Percentiles rank a stretch among this genome's conserved stretches.
Conservation (phyloP, 2,113 vertebrate species). For the Nibea albiflora region DNA sequence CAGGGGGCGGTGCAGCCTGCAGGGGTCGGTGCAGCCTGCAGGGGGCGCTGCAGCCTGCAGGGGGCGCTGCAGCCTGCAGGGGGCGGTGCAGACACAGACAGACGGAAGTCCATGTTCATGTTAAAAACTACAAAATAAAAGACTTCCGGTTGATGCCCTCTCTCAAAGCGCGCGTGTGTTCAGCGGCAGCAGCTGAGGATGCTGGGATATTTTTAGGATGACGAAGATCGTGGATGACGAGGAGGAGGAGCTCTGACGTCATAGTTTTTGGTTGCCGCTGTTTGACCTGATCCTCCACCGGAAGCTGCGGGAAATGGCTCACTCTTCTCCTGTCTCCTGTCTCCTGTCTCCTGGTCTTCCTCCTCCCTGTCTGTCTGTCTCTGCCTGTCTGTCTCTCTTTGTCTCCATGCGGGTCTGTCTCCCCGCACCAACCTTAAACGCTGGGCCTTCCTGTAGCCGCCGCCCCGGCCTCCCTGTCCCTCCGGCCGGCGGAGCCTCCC, state of each 20-base stretch:
- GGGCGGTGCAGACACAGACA: no score
- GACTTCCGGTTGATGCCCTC: background rate
- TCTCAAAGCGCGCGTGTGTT: background rate
- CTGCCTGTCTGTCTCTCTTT: background rate
- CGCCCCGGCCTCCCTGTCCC: conserved; percentile 46
- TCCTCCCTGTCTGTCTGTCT: no score
- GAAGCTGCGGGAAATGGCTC: conserved; percentile 9
- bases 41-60: no score
- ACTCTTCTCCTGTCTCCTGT: no score
- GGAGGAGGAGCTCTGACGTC: conserved; percentile 53
- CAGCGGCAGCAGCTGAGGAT: conserved; percentile 38
- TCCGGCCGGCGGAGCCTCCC: conserved; percentile 35
- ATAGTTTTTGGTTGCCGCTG: conserved; percentile 16
- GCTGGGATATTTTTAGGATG: conserved; percentile 56
- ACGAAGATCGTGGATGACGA: conserved; percentile 33
- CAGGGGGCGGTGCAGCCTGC: no score
- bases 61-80: no score
- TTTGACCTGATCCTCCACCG: conserved; percentile 25
- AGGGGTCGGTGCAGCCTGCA: no score
- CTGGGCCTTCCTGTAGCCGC: conserved; percentile 50
- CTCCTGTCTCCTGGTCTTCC: no score
- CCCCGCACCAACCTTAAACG: background rate
- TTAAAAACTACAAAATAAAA: conserved; percentile 18
- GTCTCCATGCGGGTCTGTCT: conserved; percentile 25
- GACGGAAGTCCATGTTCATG: no score